Evolutionary conservation across 2,797 vertebrate genomes (phyloP).

Genomic region (Melanotaenia maccullochi): DNA sequence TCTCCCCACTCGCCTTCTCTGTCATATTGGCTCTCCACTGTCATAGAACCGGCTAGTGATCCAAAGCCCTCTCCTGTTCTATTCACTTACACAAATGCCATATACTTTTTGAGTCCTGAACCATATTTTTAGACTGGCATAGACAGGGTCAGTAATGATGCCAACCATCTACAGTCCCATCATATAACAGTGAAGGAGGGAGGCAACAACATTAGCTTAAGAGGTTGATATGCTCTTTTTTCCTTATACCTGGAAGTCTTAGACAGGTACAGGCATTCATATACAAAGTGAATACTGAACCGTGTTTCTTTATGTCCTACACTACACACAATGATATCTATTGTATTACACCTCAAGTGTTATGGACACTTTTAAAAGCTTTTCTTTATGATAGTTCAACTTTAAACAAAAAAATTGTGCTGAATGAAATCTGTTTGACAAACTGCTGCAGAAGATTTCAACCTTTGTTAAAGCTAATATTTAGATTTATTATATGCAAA

Average conservation of each 20-base stretch:
- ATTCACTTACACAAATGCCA: constrained; percentile 73
- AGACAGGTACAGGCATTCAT: constrained; percentile 22
- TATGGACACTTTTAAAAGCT: constrained; percentile 15
- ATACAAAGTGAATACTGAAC: background rate
- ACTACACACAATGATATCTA: constrained; percentile 12
- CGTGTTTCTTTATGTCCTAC: too few relatives aligned
- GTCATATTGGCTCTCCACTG: constrained; percentile 63
- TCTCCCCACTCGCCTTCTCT: constrained; percentile 44
- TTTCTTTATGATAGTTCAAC: constrained; percentile 3
- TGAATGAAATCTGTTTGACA: background rate
- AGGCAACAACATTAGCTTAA: background rate
- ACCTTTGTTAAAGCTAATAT: background rate
- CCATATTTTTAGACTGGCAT: constrained; percentile 71
- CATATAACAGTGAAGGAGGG: constrained; percentile 57
- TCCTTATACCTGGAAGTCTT: constrained; percentile 25
- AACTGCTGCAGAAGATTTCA: background rate
- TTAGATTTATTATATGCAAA: too few relatives aligned
- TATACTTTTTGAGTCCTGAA: constrained; percentile 64
- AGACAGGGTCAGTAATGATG: constrained; percentile 66
- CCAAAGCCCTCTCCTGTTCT: constrained; percentile 64
- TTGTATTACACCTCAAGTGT: constrained; percentile 1
- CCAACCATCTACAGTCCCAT: constrained; percentile 67
- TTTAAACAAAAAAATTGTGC: constrained; percentile 6
- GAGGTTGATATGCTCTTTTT: background rate
- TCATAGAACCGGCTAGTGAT: constrained; percentile 63